Percentiles rank a stretch among this genome's conserved stretches.
Conservation (phyloP, 2,888 invertebrate genomes). For the Spatulosminthurus flaviceps region DNA sequence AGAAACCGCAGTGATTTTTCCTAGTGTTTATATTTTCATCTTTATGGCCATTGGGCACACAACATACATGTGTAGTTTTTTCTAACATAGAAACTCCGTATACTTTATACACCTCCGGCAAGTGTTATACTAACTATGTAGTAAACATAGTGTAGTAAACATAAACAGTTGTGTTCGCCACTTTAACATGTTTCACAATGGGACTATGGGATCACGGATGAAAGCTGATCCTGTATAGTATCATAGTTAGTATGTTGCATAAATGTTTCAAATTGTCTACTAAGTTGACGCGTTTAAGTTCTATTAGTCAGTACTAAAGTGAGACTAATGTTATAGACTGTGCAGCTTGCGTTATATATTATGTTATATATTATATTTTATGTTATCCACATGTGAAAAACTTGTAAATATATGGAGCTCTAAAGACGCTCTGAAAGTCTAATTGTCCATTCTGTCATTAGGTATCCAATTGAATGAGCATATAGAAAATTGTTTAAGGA, state of each 20-base stretch:
- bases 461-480: slow-evolving; percentile 18
- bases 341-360: too few species aligned
- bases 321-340: too few species aligned
- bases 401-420: slow-evolving; percentile 2
- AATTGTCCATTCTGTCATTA: slow-evolving; percentile 21
- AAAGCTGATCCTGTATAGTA: background rate
- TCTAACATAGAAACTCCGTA: too few species aligned
- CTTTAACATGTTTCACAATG: background rate
- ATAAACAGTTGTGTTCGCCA: background rate
- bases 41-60: too few species aligned
- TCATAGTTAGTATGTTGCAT: background rate
- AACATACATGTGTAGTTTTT: too few species aligned
- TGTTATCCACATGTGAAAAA: background rate
- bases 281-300: background rate
- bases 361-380: too few species aligned
- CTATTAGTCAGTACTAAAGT: background rate
- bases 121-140: too few species aligned
- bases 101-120: too few species aligned
- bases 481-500: slow-evolving; percentile 1
- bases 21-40: too few species aligned
- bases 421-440: slow-evolving; percentile 12
- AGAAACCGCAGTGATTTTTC: too few species aligned
- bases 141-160: too few species aligned
- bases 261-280: background rate
- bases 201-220: background rate